Percentiles rank a stretch among this genome's conserved stretches.
Conservation (phyloP, 2,888 invertebrate genomes). For the Lasiommata megera region DNA sequence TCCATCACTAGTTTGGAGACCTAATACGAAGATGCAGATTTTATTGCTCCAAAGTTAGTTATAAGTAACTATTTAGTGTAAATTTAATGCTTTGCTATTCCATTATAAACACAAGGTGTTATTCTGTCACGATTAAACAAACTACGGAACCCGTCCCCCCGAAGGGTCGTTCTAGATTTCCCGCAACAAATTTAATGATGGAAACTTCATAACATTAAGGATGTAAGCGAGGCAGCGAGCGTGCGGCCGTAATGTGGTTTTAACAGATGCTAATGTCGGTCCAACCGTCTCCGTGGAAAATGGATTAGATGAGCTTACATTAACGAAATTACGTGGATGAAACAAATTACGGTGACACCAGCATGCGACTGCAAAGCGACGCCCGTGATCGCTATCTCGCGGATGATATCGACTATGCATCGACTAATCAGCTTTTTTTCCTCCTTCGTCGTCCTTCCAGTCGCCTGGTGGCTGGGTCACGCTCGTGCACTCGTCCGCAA, state of each 20-base stretch:
- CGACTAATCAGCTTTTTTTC: no score
- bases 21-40: no score
- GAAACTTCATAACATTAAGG: conserved; percentile 59
- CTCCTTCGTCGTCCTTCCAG: no score
- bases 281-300: conserved; percentile 43
- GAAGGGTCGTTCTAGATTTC: background rate
- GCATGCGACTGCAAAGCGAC: background rate
- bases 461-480: conserved; percentile 2
- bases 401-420: no score
- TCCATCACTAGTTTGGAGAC: no score
- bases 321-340: conserved; percentile 17
- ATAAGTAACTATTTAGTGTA: no score
- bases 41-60: no score
- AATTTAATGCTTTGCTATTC: no score
- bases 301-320: conserved; percentile 26
- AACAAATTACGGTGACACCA: conserved; percentile 7
- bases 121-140: no score
- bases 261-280: conserved; percentile 74
- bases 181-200: conserved; percentile 44
- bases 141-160: background rate
- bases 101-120: no score
- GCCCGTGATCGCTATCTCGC: no score
- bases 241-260: conserved; percentile 70
- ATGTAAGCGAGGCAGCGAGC: conserved; percentile 50
- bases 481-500: no score